Base-by-base conservation (phyloP, 2,797 vertebrate genomes). In the Schizopygopsis pylzovi region DNA sequence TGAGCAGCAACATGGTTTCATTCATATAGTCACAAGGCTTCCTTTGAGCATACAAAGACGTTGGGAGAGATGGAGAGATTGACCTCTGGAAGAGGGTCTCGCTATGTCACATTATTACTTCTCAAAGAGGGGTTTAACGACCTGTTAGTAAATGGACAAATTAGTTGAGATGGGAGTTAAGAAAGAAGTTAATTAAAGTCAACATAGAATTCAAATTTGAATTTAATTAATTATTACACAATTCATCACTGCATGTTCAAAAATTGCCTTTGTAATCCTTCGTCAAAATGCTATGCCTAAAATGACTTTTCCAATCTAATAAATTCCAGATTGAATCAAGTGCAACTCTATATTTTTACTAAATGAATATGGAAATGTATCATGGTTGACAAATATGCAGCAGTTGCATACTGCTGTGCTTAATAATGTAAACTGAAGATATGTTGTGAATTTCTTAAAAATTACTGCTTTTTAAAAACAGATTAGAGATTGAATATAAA, bases 1-100 rank as follows among this genome's bases (percentile, higher is more conserved):
- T 79, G 54, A 52, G 37, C 68, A 75, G 45, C 13, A 83, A 81
- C 52, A 87, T 33, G 22, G 65, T 77, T 77, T 72, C 25, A 61
- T 87, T 85, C 79, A 85, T 39, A 13, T 5, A 41, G 79, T 59
- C 79, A 87, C 79, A 82, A 77, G 80, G 45, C 33, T 52, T 79
- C 54, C 85, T 82, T 72, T 54, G 11, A 81, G 59, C 11, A 9
- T 49, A 49, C 16, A 52, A 70, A 59, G 37, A n/a, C 4, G 28
- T 22, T 33, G 4, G 41, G 73, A 73, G 33, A 82, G 73, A 73
- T 37, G 37, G 37, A 45, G 39, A n/a, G 41, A 59, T 78, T 56
- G 43, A 45, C 47, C 86, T 75, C 47, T 2, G 5, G 59, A 77
- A 52, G 5, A 76, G 63, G 52, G 49, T 68, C 72, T 85, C 13